Base-by-base conservation (phyloP, 2,113 vertebrate species). In the Ptilorrhoa leucosticta region DNA sequence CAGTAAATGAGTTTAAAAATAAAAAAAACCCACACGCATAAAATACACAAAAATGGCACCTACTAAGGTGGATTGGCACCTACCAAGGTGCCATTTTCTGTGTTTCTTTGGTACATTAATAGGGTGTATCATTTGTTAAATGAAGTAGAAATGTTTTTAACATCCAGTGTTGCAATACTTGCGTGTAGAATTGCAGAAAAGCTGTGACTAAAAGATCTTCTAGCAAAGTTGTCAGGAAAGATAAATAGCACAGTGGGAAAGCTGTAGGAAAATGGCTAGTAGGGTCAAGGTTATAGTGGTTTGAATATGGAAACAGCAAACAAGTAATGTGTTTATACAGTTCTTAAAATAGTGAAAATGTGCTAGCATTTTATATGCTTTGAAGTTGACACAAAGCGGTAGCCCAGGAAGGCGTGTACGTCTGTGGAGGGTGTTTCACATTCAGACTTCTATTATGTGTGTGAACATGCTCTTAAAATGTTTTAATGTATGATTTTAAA, bases 1-100 rank as follows among this genome's bases (percentile, higher is more conserved):
- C 97, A 97, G 97, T 96, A 97, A 94, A 73, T 70, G 79, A 95
- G 86, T 92, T 93, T 26, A 93, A 97, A 90, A 94, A 47, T 4
- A 8, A 24, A 47, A 31, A 89, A 30, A 3, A 1, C 65, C 3
- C 70, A 33, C 33, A 35, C 66, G 8, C 10, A 51, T 51, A 26
- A 84, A 75, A 56, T 33, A 3, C 10, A 23, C 16, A 61, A 47
- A 79, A 79, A 80, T 39, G 54, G 15, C 33, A 33, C 11, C 21
- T 64, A 69, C 17, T 37, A 37, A 66, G 48, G 47, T 86, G 21
- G 21, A 31, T 31, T 48, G 44, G 35, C 30, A 23, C 53, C n/a
- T 57, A 61, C 28, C 30, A 18, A 65, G 37, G 47, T 92, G 18
- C 37, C 30, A 12, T 91, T 90, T 93, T 88, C 44, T 83, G 19